Conservation (phyloP, 2,888 invertebrate genomes). For the Lampropteryx suffumata region DNA sequence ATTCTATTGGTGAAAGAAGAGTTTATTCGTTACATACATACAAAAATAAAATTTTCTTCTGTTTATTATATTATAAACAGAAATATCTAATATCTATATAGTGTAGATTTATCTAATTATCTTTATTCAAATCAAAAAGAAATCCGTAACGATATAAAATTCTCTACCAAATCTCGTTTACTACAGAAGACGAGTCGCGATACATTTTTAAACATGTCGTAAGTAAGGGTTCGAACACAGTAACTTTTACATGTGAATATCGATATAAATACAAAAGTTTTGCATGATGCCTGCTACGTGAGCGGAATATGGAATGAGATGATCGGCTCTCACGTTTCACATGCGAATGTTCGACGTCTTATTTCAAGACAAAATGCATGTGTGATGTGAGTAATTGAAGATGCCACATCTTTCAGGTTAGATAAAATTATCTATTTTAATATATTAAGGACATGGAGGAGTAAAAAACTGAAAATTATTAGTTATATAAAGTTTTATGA, state of each 20-base stretch:
- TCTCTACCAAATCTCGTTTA: not conserved
- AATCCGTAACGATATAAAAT: too few species aligned
- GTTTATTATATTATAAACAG: too few species aligned
- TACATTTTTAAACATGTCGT: slow-evolving; percentile 20
- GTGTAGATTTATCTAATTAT: too few species aligned
- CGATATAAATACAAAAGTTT: slow-evolving; percentile 37
- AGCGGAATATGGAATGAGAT: slow-evolving; percentile 47
- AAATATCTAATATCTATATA: too few species aligned
- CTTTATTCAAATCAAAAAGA: too few species aligned
- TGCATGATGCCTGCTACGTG: slow-evolving; percentile 38
- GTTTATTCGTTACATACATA: too few species aligned
- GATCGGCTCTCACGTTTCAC: slow-evolving; percentile 46
- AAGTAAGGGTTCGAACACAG: slow-evolving; percentile 23
- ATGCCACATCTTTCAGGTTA: slow-evolving; percentile 2
- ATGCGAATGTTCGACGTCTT: slow-evolving; percentile 52
- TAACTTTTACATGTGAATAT: slow-evolving; percentile 28
- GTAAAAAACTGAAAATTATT: too few species aligned
- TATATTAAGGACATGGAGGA: not conserved
- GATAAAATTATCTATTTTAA: not conserved
- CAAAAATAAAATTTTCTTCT: too few species aligned
- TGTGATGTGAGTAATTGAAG: slow-evolving; percentile 32
- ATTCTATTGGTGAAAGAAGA: too few species aligned
- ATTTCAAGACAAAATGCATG: slow-evolving; percentile 45
- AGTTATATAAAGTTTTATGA: too few species aligned
- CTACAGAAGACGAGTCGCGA: not conserved